Base-by-base conservation (phyloP, 1,140 invertebrate species). In the Portunus trituberculatus region DNA sequence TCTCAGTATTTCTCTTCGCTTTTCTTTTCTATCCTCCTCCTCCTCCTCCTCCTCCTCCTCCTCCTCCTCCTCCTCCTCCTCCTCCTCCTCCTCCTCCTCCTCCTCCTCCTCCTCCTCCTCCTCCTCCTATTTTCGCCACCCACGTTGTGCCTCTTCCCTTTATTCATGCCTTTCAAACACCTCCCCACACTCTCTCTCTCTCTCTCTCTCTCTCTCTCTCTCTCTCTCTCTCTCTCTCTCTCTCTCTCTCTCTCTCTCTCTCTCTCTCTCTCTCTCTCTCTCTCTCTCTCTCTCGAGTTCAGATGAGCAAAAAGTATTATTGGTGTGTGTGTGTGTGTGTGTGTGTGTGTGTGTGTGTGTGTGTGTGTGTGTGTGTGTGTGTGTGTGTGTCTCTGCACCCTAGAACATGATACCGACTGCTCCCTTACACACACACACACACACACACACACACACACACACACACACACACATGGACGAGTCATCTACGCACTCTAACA, bases 251-350 rank as follows among this genome's bases (percentile, higher is more conserved):
- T 91, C 89, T 52, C 46, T 91, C 90, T 67, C 90, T 91, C 90
- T 67, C 90, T 91, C 52, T 91, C 90, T 91, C 90, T 91, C 90
- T 48, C 90, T 52, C 52, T 91, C 52, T 67, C 90, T 67, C 90
- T 67, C 52, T 32, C 52, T 91, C 90, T 91, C 90, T 59, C 90
- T 91, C 52, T 67, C 89, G 7, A 16, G 4, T 67, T 32, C 48
- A 28, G 25, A 32, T 20, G 67, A 48, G 67, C 67, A 76, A n/a
- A 76, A 76, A n/a, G 67, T 76, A 20, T n/a, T n/a, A n/a, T 3
- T 76, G 20, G 8, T 76, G 16, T n/a, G 25, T 76, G 16, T 25
- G 67, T n/a, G 67, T n/a, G 67, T n/a, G 67, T n/a, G 67, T n/a
- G 67, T n/a, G 67, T n/a, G 67, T 76, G 39, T 39, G 39, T 39